phyloP scores from a whole-genome alignment of 2,888 invertebrate species.

The Tipula lateralis region DNA sequence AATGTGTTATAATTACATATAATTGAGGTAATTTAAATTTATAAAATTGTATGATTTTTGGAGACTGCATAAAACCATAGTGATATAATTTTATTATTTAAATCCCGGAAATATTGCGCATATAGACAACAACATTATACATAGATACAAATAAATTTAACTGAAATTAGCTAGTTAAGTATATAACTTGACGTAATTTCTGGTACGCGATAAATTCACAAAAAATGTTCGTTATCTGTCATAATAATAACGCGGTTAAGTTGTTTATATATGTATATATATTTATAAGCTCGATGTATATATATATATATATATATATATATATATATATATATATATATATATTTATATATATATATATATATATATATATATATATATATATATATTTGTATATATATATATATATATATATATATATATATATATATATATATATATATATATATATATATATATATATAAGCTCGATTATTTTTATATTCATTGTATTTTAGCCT shows the following conservation, averaged over 20 bases:
- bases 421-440: neutral
- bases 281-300: no score
- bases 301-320: neutral
- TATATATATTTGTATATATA: neutral
- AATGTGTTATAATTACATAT: neutral
- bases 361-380: neutral
- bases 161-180: neutral
- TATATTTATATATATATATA: neutral
- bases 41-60: neutral
- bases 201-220: neutral
- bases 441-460: neutral
- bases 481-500: neutral
- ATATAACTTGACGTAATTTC: neutral
- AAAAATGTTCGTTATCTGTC: conserved; percentile 24
- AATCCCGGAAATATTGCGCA: neutral
- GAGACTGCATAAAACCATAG: neutral
- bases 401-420: neutral
- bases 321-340: neutral
- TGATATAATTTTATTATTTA: neutral
- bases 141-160: no score
- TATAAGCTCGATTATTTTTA: neutral
- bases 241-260: neutral
- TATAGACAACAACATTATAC: neutral
- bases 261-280: neutral
- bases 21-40: neutral